Evolutionary conservation across 2,888 invertebrate species (phyloP).

Genomic region (Physocephala rufipes): DNA sequence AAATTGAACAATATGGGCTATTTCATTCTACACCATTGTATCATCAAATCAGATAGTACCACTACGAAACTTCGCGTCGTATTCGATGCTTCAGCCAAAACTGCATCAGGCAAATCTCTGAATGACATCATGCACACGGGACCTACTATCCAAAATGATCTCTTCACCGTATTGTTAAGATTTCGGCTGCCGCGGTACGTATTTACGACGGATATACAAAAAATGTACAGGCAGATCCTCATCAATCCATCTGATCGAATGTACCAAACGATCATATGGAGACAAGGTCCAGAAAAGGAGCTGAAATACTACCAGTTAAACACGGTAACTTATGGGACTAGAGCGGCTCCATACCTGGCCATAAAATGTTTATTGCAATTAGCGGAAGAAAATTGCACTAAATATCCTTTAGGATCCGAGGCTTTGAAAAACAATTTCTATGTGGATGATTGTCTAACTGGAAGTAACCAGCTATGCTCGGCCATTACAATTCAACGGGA

Average conservation of each 20-base stretch:
- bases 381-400: not conserved
- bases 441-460: constrained; percentile 8
- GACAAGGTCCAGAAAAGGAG: not conserved
- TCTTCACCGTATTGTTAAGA: constrained; percentile 22
- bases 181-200: constrained; percentile 25
- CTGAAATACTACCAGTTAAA: constrained; percentile 2
- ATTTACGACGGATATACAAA: constrained; percentile 20
- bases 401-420: not conserved
- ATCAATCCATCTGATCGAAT: constrained; percentile 11
- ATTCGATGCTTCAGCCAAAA: constrained; percentile 2
- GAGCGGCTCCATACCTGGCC: not conserved
- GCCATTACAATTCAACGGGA: not conserved
- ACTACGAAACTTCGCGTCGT: not conserved
- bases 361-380: not conserved
- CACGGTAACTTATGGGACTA: not conserved
- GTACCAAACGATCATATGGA: constrained; percentile 2
- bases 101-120: not conserved
- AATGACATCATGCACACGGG: constrained; percentile 4
- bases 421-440: constrained; percentile 11
- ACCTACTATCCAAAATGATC: constrained; percentile 3
- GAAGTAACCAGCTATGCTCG: not conserved
- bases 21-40: constrained; percentile 5
- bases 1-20: not conserved
- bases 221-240: constrained; percentile 19
- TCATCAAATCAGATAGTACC: not conserved